Evolutionary conservation across 2,797 vertebrate genomes (phyloP).

Genomic region (Nyctibius grandis): DNA sequence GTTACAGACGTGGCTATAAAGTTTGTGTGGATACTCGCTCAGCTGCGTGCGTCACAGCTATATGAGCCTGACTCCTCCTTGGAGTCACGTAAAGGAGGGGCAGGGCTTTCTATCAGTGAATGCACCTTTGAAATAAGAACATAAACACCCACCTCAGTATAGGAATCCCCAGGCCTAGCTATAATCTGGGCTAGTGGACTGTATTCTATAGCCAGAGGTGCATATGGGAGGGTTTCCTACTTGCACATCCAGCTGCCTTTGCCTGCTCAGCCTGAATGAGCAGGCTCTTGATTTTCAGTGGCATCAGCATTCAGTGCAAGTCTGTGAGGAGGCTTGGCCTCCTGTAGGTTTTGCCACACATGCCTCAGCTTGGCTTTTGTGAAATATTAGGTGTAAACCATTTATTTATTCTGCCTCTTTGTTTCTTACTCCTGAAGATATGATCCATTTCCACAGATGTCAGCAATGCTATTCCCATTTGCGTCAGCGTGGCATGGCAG

Average conservation of each 20-base stretch:
- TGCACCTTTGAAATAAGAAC: neutral
- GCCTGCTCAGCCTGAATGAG: neutral
- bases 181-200: neutral
- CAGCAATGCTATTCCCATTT: neutral
- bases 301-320: neutral
- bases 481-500: neutral
- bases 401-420: neutral
- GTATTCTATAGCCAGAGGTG: neutral
- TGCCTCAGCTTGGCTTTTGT: neutral
- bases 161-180: neutral
- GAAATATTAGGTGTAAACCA: neutral
- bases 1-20: conserved; percentile 6
- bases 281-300: neutral
- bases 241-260: neutral
- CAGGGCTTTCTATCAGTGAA: neutral
- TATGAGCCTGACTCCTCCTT: neutral
- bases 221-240: neutral
- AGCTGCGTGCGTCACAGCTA: neutral
- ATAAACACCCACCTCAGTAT: neutral
- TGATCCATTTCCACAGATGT: accelerated
- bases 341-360: neutral
- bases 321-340: neutral
- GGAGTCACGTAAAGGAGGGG: neutral
- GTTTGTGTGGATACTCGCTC: neutral
- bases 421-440: neutral